Evolutionary conservation across 2,888 invertebrate species (phyloP), one percentile per base, ranked within the genome.

Genomic region (Minunthozetes semirufus): DNA sequence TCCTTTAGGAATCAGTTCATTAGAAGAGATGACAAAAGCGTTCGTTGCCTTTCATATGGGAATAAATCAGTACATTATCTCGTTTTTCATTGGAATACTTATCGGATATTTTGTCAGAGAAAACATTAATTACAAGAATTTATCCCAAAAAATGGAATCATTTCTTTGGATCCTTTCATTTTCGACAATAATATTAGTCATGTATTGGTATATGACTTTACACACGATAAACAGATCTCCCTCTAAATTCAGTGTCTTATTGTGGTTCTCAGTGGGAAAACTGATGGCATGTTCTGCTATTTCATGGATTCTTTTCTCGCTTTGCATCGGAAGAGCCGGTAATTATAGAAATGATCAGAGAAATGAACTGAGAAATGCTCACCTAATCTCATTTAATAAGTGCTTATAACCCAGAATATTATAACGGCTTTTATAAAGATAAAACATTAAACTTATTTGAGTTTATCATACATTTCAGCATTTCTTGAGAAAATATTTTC

Each of bases 11-110:
- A 61, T 74, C 29, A 61, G n/a, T 27, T 74, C 74, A 13, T 38
- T 74, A 1, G 74, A 74, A 27, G 74, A 74, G 63, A 29, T 74
- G 63, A 59, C 59, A 11, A 59, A 74, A 38, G 61, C 74, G 19
- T 74, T 74, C 46, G 68, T 74, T 17, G 74, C 74, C 15, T 74
- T 61, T 46, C 74, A 74, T 74, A 74, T 74, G 74, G 74, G 74
- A 46, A 66, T 74, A 25, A 74, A 74, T 70, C 74, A 74, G 33
- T 74, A 74, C 33, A 61, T 74, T 2, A 70, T 74, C 6, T 29
- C 46, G 19, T 74, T 74, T 42, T 74, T 74, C 46, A 29, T 74
- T 46, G 74, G 74, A 19, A 66, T 74, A 19, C 33, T 74, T 4
- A 29, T 74, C 48, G 74, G 74, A 15, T 74, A 61, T 70, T 27